Conservation (phyloP, 2,797 vertebrate genomes). For the Onychomys arenicola region DNA sequence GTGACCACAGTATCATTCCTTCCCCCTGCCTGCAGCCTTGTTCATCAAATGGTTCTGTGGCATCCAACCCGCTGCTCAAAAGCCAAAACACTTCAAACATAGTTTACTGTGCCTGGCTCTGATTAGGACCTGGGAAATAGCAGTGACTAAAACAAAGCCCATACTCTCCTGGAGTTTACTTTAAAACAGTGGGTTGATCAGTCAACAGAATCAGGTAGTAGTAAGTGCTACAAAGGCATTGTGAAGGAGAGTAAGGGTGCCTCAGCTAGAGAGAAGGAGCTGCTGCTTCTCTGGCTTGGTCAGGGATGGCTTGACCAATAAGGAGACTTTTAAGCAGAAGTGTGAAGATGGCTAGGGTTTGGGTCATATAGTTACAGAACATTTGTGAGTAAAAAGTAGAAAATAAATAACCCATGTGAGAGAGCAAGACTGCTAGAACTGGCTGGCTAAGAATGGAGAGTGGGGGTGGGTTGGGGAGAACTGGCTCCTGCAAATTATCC, state of each 20-base stretch:
- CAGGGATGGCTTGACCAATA: background rate
- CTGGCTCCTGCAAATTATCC: background rate
- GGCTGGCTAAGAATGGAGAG: background rate
- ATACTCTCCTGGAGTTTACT: background rate
- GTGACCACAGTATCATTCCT: fast-evolving
- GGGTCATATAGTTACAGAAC: background rate
- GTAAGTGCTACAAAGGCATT: background rate
- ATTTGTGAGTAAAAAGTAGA: background rate
- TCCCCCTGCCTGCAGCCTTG: background rate
- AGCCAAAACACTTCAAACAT: background rate
- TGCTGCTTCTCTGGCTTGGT: background rate
- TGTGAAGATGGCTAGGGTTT: background rate
- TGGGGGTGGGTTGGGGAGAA: background rate
- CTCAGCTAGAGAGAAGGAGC: background rate
- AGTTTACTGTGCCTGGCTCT: background rate
- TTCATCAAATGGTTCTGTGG: background rate
- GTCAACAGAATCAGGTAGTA: background rate
- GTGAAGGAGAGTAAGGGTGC: background rate
- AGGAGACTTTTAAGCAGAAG: background rate
- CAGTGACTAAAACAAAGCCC: background rate
- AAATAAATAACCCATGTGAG: background rate
- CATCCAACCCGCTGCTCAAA: background rate
- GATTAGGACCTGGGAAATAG: background rate
- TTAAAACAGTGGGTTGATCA: background rate
- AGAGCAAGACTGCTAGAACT: background rate